phyloP scores from a whole-genome alignment of 2,888 invertebrate species.

The Ellobium chinense region DNA sequence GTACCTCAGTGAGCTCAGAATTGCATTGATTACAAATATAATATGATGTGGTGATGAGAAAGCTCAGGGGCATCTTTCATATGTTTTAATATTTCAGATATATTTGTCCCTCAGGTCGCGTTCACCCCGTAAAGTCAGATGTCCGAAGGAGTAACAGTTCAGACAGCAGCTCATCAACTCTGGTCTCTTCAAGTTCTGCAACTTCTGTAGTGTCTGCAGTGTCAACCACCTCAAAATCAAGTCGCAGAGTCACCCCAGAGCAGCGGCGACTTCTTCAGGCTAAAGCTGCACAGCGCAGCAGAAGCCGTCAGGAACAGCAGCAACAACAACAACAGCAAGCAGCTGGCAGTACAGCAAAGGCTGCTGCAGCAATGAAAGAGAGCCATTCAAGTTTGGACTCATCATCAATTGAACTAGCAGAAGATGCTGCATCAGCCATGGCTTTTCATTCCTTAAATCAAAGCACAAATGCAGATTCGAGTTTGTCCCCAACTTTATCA shows the following conservation, averaged over 20 bases:
- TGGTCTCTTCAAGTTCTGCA: conserved; percentile 19
- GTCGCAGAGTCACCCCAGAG: conserved; percentile 51
- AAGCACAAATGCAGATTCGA: conserved; percentile 23
- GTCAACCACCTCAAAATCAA: conserved; percentile 7
- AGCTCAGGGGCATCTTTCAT: too few relatives aligned
- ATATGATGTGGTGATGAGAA: too few relatives aligned
- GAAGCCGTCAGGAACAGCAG: conserved; percentile 43
- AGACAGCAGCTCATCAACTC: conserved; percentile 5
- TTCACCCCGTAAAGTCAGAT: conserved; percentile 64
- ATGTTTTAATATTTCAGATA: too few relatives aligned
- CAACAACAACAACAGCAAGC: conserved; percentile 23
- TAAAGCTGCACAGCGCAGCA: conserved; percentile 50
- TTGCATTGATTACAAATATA: too few relatives aligned
- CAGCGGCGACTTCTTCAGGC: conserved; percentile 49
- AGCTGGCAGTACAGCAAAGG: neutral
- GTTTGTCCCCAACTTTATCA: conserved; percentile 46
- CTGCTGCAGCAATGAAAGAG: neutral
- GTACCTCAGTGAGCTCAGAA: too few relatives aligned
- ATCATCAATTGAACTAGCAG: conserved; percentile 58
- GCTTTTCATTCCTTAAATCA: conserved; percentile 74
- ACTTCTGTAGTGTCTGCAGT: conserved; percentile 1
- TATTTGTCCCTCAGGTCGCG: conserved; percentile 57
- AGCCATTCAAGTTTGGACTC: conserved; percentile 21
- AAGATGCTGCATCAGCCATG: conserved; percentile 72
- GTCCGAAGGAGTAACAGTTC: neutral